Evolutionary conservation across 2,797 vertebrate species (phyloP), one percentile per base, ranked within the genome.

Genomic region (Bradypodion pumilum): DNA sequence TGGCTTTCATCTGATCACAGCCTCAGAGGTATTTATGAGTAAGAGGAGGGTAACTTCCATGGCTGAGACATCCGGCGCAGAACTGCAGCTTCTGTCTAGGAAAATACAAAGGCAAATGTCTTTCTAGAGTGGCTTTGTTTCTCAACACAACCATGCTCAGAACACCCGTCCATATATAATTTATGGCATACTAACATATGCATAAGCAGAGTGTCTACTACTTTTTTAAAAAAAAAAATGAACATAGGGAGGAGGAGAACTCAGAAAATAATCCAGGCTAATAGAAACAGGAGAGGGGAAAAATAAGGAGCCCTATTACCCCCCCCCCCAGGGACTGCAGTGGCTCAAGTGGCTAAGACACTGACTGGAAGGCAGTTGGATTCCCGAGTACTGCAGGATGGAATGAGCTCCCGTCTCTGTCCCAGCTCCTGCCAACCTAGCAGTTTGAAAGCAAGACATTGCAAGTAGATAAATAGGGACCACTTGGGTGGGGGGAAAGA

Each of bases 101-200:
- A 35, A 42, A 25, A 46, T 46, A 46, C 49, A 78, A 62, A 84
- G 56, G 40, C 72, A 70, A 44, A 46, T 42, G 19, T 35, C n/a
- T 69, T n/a, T 76, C 49, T 27, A 76, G 40, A 76, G 19, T 27
- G 46, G 19, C 63, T 69, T 69, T 78, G 52, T 46, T 78, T 79
- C 42, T n/a, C 40, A 56, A 29, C 7, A 15, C 27, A 56, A 29
- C 62, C 21, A 7, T 40, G 46, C 70, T 74, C 35, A 13, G 15
- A 63, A 59, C 13, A 35, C 35, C 46, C 79, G 27, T 25, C 29
- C 49, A 78, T 74, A 66, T 15, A 80, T 74, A 27, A 35, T 74
- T 80, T 74, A 74, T 74, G 70, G 40, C 2, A 8, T 2, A 66
- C 62, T 80, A 66, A 74, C 77, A 68, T 59, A 85, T 68, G 74